A percentile compares a stretch with the other conserved stretches of the same genome.
Evolutionary conservation across 1,140 invertebrate species (phyloP).

Genomic region (Scaptodrosophila lebanonensis): DNA sequence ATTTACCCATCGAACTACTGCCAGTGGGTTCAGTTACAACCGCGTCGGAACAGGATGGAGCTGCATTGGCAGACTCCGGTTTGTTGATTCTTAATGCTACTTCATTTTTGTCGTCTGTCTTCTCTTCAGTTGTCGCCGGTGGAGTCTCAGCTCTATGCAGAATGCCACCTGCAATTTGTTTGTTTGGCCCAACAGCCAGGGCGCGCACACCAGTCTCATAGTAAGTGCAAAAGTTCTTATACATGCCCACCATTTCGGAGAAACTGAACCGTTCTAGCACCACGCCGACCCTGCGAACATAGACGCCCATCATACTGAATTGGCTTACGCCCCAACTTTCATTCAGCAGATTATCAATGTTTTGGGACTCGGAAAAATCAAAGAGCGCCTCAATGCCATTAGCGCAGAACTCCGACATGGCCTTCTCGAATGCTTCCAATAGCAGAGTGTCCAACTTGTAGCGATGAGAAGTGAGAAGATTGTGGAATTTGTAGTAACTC

Average conservation of each 20-base stretch:
- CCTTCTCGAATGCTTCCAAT: conserved; percentile 78
- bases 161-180: conserved; percentile 41
- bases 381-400: conserved; percentile 81
- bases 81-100: conserved; percentile 13
- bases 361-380: conserved; percentile 81
- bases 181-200: conserved; percentile 42
- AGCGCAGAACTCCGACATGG: conserved; percentile 78
- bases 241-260: conserved; percentile 85
- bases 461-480: conserved; percentile 79
- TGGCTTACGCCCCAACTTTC: conserved; percentile 76
- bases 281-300: conserved; percentile 87
- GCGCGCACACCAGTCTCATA: conserved; percentile 78
- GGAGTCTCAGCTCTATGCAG: conserved; percentile 33
- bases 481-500: conserved; percentile 79
- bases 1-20: conserved; percentile 79
- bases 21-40: conserved; percentile 6
- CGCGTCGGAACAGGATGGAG: no score
- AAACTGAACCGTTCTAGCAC: conserved; percentile 90
- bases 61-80: conserved; percentile 3
- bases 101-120: background rate
- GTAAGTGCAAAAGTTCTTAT: conserved; percentile 82
- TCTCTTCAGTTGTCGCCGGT: background rate
- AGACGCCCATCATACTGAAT: conserved; percentile 82
- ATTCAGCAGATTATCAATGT: conserved; percentile 60
- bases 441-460: conserved; percentile 79